Conservation (phyloP, 2,888 invertebrate genomes). For the Pyrrhosoma nymphula region DNA sequence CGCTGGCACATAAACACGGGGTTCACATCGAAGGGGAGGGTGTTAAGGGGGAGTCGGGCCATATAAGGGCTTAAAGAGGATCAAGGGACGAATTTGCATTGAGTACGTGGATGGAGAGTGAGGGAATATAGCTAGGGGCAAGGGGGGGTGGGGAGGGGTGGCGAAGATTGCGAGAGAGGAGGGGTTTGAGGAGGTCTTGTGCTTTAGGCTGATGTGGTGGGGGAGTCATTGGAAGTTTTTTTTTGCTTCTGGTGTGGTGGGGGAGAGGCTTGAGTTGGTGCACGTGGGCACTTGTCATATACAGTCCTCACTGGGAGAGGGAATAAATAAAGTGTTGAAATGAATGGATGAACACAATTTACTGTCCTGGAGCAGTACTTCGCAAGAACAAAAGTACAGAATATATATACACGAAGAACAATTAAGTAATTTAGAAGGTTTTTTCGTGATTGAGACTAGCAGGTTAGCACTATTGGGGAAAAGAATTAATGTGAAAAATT, state of each 20-base stretch:
- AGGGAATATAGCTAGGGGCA: neutral
- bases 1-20: constrained; percentile 28
- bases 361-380: no score
- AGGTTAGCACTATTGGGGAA: no score
- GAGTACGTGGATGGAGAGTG: neutral
- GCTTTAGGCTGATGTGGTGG: neutral
- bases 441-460: no score
- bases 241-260: neutral
- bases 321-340: neutral
- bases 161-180: neutral
- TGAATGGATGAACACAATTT: no score
- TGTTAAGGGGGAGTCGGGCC: neutral
- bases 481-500: no score
- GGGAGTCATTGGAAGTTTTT: neutral
- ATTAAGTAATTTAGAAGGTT: no score
- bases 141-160: no score
- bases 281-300: constrained; percentile 33
- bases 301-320: neutral
- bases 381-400: no score
- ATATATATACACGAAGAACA: no score
- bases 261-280: neutral
- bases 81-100: constrained; percentile 49
- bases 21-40: neutral
- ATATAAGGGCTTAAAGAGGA: neutral
- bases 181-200: neutral